Evolutionary conservation across 2,797 vertebrate genomes (phyloP), one percentile per base, ranked within the genome.

Genomic region (Coilia nasus): DNA sequence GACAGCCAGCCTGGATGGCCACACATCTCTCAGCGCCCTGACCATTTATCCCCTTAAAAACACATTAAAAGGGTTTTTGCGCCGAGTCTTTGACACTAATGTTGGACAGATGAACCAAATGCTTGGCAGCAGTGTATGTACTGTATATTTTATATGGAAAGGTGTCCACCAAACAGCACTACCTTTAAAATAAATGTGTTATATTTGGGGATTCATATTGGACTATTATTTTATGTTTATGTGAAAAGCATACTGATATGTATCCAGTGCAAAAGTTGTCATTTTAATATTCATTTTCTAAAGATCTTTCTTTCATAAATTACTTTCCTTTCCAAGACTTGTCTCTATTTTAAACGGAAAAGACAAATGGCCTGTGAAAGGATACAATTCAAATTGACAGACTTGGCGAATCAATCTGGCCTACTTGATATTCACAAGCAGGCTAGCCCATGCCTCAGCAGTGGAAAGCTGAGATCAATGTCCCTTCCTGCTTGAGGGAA

Each of bases 341-440:
- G 46, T 59, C 15, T 83, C 35, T 71, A 71, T 71, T 71, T 71
- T 71, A 71, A 71, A 17, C 62, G 14, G 10, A 71, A 83, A 19
- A 41, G 23, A 84, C 57, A 59, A 75, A 62, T 81, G 78, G 59
- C 60, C 12, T 82, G 64, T 23, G 60, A 41, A 25, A 60, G 11
- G 67, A 87, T 64, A 31, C 46, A 60, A 78, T 62, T 75, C 50
- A 84, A 47, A 87, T 82, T 87, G 81, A 87, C 50, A 15, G 83
- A 82, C 84, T 86, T 47, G 41, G 50, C 21, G 57, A 71, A 84
- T 86, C 86, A 84, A 83, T 86, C 44, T 23, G 54, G 7, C 12
- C 86, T 71, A 64, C 71, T 84, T 71, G 12, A 64, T 56, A 86
- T 71, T 46, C 75, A 41, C 75, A 71, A 60, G 28, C 46, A 86